A percentile compares a stretch with the other conserved stretches of the same genome.
Evolutionary conservation across 1,140 invertebrate species (phyloP).

Genomic region (Zaprionus lachaisei): DNA sequence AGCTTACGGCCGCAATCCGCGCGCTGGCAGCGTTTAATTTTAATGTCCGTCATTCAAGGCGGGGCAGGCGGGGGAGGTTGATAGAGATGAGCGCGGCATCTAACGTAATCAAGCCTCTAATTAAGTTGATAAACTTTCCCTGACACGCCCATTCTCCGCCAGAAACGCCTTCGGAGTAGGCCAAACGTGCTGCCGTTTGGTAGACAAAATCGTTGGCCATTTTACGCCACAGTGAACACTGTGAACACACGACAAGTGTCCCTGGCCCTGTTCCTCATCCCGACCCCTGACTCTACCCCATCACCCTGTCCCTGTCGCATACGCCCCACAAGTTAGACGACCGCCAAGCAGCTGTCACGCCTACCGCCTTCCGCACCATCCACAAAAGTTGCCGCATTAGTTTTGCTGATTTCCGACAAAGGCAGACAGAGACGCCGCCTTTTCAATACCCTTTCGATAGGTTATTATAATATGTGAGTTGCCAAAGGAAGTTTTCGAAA

Average conservation of each 20-base stretch:
- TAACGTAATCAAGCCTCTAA: constrained; percentile 80
- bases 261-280: neutral
- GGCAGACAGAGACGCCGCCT: constrained; percentile 47
- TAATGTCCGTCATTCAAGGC: constrained; percentile 45
- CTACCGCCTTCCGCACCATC: neutral
- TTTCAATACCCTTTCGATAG: constrained; percentile 28
- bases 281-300: neutral
- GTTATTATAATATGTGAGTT: neutral
- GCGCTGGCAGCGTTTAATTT: constrained; percentile 60
- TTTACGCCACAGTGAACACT: constrained; percentile 67
- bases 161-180: neutral
- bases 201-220: constrained; percentile 69
- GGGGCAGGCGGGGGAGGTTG: neutral
- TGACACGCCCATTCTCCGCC: constrained; percentile 30
- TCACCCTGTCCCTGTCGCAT: neutral
- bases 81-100: constrained; percentile 53
- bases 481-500: too few species aligned
- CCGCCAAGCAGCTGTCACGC: constrained; percentile 54
- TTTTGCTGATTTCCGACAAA: constrained; percentile 70
- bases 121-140: constrained; percentile 77
- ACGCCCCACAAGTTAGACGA: constrained; percentile 50
- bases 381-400: constrained; percentile 67
- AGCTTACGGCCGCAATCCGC: constrained; percentile 22
- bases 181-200: constrained; percentile 40
- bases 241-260: constrained; percentile 31